Evolutionary conservation across 2,113 vertebrate genomes (phyloP).

Genomic region (Phoenicopterus ruber): DNA sequence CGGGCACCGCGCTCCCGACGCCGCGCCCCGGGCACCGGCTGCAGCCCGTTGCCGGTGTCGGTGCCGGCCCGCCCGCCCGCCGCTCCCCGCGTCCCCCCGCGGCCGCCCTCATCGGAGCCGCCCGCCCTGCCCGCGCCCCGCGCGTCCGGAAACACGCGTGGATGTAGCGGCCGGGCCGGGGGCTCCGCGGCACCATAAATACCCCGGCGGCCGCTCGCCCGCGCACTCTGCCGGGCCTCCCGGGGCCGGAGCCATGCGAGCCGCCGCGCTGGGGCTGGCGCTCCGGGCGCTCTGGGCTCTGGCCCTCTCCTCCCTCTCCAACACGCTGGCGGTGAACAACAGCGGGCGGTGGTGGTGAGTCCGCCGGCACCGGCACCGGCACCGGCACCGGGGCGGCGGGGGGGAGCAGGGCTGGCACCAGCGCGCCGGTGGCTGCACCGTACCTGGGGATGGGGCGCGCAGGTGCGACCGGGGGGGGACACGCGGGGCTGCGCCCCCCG

Average conservation of each 20-base stretch:
- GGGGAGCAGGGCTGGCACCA: background rate
- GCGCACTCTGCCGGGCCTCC: conserved; percentile 44
- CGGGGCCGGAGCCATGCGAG: conserved; percentile 77
- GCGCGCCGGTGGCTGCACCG: background rate
- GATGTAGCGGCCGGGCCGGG: conserved; percentile 58
- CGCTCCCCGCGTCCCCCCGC: background rate
- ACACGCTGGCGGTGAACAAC: conserved; percentile 88
- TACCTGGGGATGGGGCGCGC: background rate
- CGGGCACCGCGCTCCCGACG: background rate
- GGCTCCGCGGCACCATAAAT: conserved; percentile 58
- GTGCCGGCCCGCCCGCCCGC: background rate
- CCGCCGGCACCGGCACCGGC: background rate
- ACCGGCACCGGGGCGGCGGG: background rate
- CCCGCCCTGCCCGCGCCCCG: conserved; percentile 6
- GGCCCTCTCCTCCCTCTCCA: conserved; percentile 85
- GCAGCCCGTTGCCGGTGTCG: background rate
- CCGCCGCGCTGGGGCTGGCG: conserved; percentile 81
- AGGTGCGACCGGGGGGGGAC: background rate
- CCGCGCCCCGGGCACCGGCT: background rate
- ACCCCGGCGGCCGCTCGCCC: conserved; percentile 38
- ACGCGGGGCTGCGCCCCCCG: background rate
- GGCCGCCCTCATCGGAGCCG: background rate
- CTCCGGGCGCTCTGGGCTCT: conserved; percentile 86
- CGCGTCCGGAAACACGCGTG: conserved; percentile 56
- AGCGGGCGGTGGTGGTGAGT: conserved; percentile 92